These are phyloP conservation scores for Calameuta idolon DNA, from an alignment of 2,888 invertebrate genomes.

Conservation along the genomic window DNA sequence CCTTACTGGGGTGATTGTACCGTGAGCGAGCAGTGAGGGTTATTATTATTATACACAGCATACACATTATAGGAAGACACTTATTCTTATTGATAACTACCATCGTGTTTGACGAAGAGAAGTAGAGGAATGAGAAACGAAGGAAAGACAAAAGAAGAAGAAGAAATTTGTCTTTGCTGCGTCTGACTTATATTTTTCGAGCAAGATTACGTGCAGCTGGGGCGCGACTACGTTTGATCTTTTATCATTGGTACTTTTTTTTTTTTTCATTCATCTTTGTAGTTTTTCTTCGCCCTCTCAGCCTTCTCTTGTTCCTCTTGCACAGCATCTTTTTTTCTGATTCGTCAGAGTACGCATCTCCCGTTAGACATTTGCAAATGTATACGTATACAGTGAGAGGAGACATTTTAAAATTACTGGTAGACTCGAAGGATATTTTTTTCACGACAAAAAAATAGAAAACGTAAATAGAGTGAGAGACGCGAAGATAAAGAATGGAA, in stretches of 20 bases:
- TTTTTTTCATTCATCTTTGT: no score
- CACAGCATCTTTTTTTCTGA: background rate
- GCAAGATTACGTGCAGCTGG: conserved; percentile 34
- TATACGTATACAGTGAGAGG: background rate
- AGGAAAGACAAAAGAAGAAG: conserved; percentile 23
- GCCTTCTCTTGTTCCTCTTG: background rate
- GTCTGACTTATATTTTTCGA: conserved; percentile 64
- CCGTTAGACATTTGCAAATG: background rate
- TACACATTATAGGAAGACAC: conserved; percentile 54
- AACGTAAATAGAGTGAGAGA: background rate
- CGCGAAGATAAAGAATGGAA: background rate
- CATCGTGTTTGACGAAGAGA: conserved; percentile 50
- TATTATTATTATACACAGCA: conserved; percentile 8
- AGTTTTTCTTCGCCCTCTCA: background rate
- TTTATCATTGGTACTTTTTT: background rate
- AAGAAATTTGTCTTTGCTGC: conserved; percentile 52
- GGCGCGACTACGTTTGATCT: conserved; percentile 29
- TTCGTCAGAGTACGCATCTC: background rate
- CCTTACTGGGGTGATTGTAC: conserved; percentile 56
- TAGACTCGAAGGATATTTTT: background rate
- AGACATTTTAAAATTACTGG: background rate
- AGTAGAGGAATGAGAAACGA: conserved; percentile 28
- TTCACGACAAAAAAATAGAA: background rate
- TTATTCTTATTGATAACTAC: conserved; percentile 58
- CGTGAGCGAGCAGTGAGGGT: conserved; percentile 53